Conservation (phyloP, 2,888 invertebrate genomes). For the Venusia cambrica region DNA sequence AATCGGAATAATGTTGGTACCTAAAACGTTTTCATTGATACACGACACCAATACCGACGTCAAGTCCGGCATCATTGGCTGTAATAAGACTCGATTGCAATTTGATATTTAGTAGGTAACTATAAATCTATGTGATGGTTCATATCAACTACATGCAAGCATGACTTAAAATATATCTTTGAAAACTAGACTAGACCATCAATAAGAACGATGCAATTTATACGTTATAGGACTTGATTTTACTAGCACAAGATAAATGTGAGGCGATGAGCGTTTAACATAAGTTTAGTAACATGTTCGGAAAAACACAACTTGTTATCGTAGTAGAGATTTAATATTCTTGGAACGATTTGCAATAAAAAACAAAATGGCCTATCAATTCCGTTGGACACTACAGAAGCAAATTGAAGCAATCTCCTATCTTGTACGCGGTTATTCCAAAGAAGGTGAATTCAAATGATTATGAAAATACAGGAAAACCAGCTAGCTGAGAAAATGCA, state of each 20-base stretch:
- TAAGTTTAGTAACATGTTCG: background rate
- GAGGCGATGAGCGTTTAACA: too few species aligned
- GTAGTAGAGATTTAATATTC: slow-evolving; percentile 4
- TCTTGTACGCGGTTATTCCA: slow-evolving; percentile 1
- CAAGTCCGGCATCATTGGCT: slow-evolving; percentile 3
- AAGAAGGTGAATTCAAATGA: slow-evolving; percentile 10
- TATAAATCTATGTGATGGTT: too few species aligned
- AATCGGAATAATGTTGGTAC: slow-evolving; percentile 10
- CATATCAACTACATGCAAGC: too few species aligned
- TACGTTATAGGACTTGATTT: too few species aligned
- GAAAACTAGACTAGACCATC: too few species aligned
- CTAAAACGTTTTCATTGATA: slow-evolving; percentile 15
- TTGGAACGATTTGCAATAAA: slow-evolving; percentile 12
- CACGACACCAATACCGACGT: slow-evolving; percentile 7
- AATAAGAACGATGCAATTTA: too few species aligned
- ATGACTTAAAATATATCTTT: too few species aligned
- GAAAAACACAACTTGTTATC: slow-evolving; percentile 10
- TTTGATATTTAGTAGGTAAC: too few species aligned
- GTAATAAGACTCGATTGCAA: slow-evolving; percentile 9
- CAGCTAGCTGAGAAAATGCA: slow-evolving; percentile 4
- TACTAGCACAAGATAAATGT: too few species aligned
- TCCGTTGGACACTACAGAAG: slow-evolving; percentile 7
- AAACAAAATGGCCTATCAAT: slow-evolving; percentile 13
- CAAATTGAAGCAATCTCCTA: slow-evolving; percentile 14
- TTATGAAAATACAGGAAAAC: slow-evolving; percentile 10